Conservation (phyloP, 2,113 vertebrate species). For the Mormyrus lacerda region DNA sequence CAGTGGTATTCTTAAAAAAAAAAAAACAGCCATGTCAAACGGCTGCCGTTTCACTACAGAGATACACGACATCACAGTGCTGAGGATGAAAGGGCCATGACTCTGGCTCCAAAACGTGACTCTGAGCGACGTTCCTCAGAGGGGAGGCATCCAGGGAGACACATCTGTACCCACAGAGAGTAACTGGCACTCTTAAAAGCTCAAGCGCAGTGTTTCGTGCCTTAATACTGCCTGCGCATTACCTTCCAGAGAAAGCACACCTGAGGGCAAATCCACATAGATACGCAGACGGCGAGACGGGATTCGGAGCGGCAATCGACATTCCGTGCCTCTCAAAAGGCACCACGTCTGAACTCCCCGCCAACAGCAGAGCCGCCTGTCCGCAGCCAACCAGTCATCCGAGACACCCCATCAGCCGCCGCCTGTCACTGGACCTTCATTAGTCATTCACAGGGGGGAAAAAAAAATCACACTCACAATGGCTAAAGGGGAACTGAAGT, state of each 20-base stretch:
- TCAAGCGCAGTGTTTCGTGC: neutral
- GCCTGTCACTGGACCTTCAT: neutral
- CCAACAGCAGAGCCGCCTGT: neutral
- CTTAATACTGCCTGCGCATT: neutral
- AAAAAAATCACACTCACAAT: neutral
- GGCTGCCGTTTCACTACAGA: conserved; percentile 7
- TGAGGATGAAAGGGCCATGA: conserved; percentile 28
- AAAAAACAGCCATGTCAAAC: neutral
- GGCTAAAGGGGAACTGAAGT: neutral
- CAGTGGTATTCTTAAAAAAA: neutral
- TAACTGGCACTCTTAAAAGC: conserved; percentile 21
- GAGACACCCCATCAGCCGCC: neutral
- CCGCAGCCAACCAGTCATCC: neutral
- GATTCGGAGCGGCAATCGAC: neutral
- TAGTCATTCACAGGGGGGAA: neutral
- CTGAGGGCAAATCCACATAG: neutral
- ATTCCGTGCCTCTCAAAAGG: neutral
- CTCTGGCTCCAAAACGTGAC: conserved; percentile 3
- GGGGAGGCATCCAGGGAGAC: neutral
- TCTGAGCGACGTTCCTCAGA: conserved; percentile 19
- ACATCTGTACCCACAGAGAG: neutral
- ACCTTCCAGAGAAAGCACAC: neutral
- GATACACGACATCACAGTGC: conserved; percentile 1
- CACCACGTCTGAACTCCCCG: neutral
- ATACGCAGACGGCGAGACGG: neutral